Conservation (phyloP, 2,113 vertebrate genomes). For the Paedocypris sp. region DNA sequence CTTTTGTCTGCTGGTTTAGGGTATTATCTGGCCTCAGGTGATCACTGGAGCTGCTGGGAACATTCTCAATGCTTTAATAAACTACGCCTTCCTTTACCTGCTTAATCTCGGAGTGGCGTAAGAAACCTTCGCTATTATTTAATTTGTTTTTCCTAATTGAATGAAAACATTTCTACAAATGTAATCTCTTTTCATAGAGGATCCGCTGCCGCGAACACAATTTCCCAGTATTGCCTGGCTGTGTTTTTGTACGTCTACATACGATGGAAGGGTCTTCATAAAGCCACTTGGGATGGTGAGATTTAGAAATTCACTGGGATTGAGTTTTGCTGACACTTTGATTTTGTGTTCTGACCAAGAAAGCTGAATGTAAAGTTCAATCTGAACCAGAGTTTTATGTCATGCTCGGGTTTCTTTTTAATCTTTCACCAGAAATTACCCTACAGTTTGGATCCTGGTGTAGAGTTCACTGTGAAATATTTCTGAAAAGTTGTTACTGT, state of each 20-base stretch:
- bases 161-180: too few species aligned
- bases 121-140: constrained; percentile 48
- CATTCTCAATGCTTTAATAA: constrained; percentile 71
- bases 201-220: constrained; percentile 73
- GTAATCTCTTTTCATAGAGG: constrained; percentile 58
- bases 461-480: too few species aligned
- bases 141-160: too few species aligned
- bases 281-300: constrained; percentile 73
- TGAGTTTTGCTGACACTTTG: too few species aligned
- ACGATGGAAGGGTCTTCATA: constrained; percentile 62
- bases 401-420: too few species aligned
- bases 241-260: constrained; percentile 65
- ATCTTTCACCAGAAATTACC: too few species aligned
- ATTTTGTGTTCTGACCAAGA: too few species aligned
- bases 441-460: too few species aligned
- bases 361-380: too few species aligned
- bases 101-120: constrained; percentile 76
- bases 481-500: too few species aligned
- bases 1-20: constrained; percentile 51
- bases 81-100: constrained; percentile 67
- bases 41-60: constrained; percentile 66
- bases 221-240: constrained; percentile 68
- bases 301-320: too few species aligned
- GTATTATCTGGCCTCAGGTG: constrained; percentile 78
- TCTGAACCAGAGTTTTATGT: too few species aligned